Evolutionary conservation across 2,113 vertebrate species (phyloP).

Genomic region (Toxotes jaculatrix): DNA sequence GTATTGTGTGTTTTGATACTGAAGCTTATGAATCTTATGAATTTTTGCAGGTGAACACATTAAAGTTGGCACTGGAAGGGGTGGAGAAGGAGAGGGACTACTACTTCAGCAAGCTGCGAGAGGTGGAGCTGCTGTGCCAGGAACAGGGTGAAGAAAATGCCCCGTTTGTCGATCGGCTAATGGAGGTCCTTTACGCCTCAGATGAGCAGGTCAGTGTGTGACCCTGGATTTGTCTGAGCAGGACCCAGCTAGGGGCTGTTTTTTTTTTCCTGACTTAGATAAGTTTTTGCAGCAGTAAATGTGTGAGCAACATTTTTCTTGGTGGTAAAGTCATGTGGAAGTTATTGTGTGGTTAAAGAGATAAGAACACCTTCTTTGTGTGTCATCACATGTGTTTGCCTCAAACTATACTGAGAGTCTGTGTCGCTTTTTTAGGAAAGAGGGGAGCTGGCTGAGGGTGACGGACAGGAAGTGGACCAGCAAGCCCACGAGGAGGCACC

Average conservation of each 20-base stretch:
- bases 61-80: constrained; percentile 97
- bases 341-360: constrained; percentile 12
- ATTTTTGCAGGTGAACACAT: constrained; percentile 89
- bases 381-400: constrained; percentile 36
- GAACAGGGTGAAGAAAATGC: constrained; percentile 94
- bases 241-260: background rate
- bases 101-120: constrained; percentile 98
- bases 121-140: constrained; percentile 97
- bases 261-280: too few species aligned
- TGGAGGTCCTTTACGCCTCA: constrained; percentile 96
- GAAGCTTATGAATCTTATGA: background rate
- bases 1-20: background rate
- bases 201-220: constrained; percentile 91
- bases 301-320: background rate
- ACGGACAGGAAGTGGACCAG: constrained; percentile 89
- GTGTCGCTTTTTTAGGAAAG: constrained; percentile 85
- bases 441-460: constrained; percentile 87
- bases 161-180: constrained; percentile 92
- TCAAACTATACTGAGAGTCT: background rate
- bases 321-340: constrained; percentile 43
- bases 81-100: constrained; percentile 99
- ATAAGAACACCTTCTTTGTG: constrained; percentile 42
- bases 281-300: background rate
- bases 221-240: background rate
- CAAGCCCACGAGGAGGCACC: constrained; percentile 87